Evolutionary conservation across 1,140 invertebrate species (phyloP), one percentile per base, ranked within the genome.

Genomic region (Mamestra configurata): DNA sequence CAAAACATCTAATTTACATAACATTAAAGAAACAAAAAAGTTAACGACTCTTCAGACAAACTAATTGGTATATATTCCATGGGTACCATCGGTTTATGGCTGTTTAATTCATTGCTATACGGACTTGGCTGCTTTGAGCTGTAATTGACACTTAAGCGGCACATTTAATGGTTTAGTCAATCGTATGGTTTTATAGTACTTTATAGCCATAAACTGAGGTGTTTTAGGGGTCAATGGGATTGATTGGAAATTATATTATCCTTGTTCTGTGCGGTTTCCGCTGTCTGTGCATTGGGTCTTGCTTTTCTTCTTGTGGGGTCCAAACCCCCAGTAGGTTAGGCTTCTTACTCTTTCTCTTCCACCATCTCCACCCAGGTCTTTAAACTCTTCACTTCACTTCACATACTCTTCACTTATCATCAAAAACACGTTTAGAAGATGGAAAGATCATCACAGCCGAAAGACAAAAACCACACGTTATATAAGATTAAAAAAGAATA

Each of bases 11-110:
- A 24, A 76, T 76, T 76, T 46, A 76, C 73, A 76, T 76, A 73
- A 22, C 24, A 76, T 76, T 76, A 49, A 46, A 24, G 0, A 61
- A 49, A 1, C 55, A 75, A 76, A 35, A 49, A 43, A 64, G 40
- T 76, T 59, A 61, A 57, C 35, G 31, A 43, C 51, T 20, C 24
- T 11, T 43, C 37, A 43, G 46, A 75, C 55, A 13, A 75, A 13
- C 53, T 75, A 75, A 75, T 75, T 75, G 53, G 72, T 75, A 75
- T 59, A 75, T 75, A 68, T 68, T 68, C 64, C 22, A 27, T 49
- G 40, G 64, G 37, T 35, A 59, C 35, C 35, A 35, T 59, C 13
- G 37, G 35, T 75, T 64, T 64, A 76, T 76, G 27, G 73, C n/a
- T 18, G 57, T 76, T 76, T 76, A 61, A 76, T 76, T 76, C 73